Percentiles rank a stretch among this genome's conserved stretches.
These are phyloP conservation scores for Belgica antarctica DNA, from an alignment of 2,888 invertebrate species.

Conservation along the genomic window DNA sequence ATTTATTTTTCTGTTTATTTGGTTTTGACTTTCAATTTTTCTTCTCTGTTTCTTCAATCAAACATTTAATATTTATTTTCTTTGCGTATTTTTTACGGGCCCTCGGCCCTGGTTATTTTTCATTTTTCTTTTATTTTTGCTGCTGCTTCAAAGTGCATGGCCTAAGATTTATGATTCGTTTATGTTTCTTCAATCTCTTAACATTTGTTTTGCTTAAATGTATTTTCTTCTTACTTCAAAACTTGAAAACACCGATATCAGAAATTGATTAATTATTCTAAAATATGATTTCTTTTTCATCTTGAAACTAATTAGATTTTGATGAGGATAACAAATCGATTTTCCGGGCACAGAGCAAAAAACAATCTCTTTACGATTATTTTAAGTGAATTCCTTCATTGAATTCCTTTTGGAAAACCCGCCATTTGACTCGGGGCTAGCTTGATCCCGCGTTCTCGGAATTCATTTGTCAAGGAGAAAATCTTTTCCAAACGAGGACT, in stretches of 20 bases:
- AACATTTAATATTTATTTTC: constrained; percentile 23
- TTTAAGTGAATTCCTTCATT: too few species aligned
- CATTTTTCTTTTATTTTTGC: background rate
- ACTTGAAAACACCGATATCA: constrained; percentile 11
- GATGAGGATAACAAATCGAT: too few species aligned
- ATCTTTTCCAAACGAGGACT: too few species aligned
- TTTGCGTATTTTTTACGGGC: constrained; percentile 6
- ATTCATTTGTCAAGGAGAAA: too few species aligned
- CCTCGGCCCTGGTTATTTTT: background rate
- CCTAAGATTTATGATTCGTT: constrained; percentile 15
- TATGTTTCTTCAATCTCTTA: background rate
- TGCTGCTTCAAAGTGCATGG: background rate
- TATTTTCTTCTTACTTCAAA: background rate
- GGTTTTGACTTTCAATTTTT: constrained; percentile 26
- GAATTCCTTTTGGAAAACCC: too few species aligned
- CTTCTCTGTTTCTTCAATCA: constrained; percentile 28
- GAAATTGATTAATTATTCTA: constrained; percentile 1
- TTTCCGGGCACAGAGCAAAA: too few species aligned
- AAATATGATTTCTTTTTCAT: background rate
- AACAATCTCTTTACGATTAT: too few species aligned
- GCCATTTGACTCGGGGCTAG: too few species aligned
- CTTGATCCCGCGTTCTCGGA: too few species aligned
- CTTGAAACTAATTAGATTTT: too few species aligned
- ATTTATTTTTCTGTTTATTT: constrained; percentile 34
- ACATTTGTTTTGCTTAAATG: background rate